Conservation (phyloP, 2,797 vertebrate genomes). For the Cossypha caffra region DNA sequence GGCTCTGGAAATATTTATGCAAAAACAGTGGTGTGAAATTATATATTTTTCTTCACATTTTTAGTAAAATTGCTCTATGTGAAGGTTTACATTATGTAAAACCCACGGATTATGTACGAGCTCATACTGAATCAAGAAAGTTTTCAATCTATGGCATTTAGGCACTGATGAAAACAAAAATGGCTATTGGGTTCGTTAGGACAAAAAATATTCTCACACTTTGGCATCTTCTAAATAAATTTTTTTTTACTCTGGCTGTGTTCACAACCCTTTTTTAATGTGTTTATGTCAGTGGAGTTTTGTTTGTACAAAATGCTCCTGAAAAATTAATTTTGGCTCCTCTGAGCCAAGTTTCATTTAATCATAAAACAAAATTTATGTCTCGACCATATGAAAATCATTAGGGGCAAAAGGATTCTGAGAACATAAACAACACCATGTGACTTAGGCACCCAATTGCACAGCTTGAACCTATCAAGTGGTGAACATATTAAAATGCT, state of each 20-base stretch:
- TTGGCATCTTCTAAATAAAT: neutral
- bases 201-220: neutral
- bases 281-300: constrained; percentile 40
- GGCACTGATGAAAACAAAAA: neutral
- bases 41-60: constrained; percentile 12
- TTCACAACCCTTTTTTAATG: neutral
- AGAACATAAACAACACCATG: constrained; percentile 61
- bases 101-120: fast-evolving
- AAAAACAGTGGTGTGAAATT: neutral
- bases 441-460: constrained; percentile 62
- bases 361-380: constrained; percentile 54
- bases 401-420: constrained; percentile 54
- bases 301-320: constrained; percentile 55
- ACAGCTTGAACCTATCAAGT: constrained; percentile 62
- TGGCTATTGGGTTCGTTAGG: neutral
- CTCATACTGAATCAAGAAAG: neutral
- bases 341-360: constrained; percentile 50
- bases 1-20: constrained; percentile 27
- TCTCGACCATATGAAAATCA: constrained; percentile 48
- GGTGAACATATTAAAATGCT: constrained; percentile 50
- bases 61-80: neutral
- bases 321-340: constrained; percentile 54
- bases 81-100: neutral
- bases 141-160: neutral
- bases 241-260: neutral